Conservation (phyloP, 2,797 vertebrate genomes). For the Bufotes viridis region DNA sequence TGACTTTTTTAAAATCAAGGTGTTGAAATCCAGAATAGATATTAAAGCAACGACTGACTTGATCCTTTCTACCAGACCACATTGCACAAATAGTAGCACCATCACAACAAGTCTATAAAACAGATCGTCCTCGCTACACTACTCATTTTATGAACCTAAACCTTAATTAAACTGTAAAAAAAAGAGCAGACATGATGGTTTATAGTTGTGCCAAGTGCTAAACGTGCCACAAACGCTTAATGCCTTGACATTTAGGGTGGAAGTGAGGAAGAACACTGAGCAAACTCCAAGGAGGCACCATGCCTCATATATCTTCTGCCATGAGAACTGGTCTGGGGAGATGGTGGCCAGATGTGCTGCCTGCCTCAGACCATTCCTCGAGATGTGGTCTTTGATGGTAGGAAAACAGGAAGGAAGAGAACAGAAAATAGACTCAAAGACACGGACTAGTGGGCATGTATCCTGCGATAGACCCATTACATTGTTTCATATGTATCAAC, state of each 20-base stretch:
- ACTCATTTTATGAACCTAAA: constrained; percentile 29
- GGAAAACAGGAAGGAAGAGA: constrained; percentile 36
- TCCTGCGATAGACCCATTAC: neutral
- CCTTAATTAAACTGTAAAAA: constrained; percentile 35
- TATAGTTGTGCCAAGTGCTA: constrained; percentile 17
- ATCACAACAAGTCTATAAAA: neutral
- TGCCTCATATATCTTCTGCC: neutral
- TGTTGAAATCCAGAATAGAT: neutral
- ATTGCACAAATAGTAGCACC: neutral
- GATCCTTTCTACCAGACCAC: neutral
- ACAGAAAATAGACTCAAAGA: constrained; percentile 32
- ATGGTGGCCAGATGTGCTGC: constrained; percentile 53
- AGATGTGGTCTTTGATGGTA: constrained; percentile 28
- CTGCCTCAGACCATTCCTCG: constrained; percentile 15
- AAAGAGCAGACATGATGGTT: constrained; percentile 26
- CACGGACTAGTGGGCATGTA: neutral
- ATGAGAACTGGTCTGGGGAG: neutral
- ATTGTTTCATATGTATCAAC: constrained; percentile 25
- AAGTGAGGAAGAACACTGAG: neutral
- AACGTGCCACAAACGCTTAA: constrained; percentile 29
- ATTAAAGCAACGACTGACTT: neutral
- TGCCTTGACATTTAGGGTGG: neutral
- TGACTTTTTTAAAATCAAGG: too few relatives aligned
- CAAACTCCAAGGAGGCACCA: constrained; percentile 12
- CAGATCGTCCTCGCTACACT: neutral